These are phyloP conservation scores for Spea hammondii DNA, from an alignment of 2,797 vertebrate species.

Conservation along the genomic window DNA sequence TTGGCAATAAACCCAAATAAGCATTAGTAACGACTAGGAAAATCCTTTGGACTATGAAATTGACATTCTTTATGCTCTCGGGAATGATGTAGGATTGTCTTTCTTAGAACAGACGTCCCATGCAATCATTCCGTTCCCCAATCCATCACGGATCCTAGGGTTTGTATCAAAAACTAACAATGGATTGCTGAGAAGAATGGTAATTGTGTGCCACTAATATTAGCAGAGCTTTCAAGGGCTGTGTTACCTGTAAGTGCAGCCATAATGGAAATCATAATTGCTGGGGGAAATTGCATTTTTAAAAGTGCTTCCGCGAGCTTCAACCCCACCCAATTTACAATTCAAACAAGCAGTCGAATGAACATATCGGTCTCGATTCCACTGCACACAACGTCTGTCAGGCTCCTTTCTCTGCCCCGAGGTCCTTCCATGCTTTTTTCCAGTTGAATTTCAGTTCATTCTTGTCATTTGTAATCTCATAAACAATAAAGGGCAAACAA, in stretches of 20 bases:
- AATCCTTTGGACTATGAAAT: constrained; percentile 28
- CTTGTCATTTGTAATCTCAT: constrained; percentile 14
- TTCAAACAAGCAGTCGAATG: constrained; percentile 8
- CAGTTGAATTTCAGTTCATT: constrained; percentile 35
- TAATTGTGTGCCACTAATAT: constrained; percentile 21
- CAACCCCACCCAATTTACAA: constrained; percentile 27
- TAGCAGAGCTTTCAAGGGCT: constrained; percentile 30
- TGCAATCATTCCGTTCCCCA: constrained; percentile 16
- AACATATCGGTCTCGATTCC: background rate
- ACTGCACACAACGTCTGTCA: background rate
- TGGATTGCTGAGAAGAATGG: constrained; percentile 25
- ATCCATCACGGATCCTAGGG: background rate
- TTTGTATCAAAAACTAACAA: constrained; percentile 21
- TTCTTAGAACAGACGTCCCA: constrained; percentile 23
- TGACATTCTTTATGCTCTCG: constrained; percentile 26
- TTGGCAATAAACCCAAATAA: constrained; percentile 22
- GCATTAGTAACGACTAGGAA: constrained; percentile 27
- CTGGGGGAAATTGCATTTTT: constrained; percentile 22
- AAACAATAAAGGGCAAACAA: constrained; percentile 7
- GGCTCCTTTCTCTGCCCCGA: constrained; percentile 9
- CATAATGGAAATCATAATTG: constrained; percentile 40
- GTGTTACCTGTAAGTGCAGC: constrained; percentile 41
- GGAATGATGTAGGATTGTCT: constrained; percentile 20
- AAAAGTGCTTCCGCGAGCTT: background rate
- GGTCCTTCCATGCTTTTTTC: constrained; percentile 23